These are phyloP conservation scores for Drosophila punjabiensis DNA, from an alignment of 1,140 invertebrate species.

Conservation along the genomic window DNA sequence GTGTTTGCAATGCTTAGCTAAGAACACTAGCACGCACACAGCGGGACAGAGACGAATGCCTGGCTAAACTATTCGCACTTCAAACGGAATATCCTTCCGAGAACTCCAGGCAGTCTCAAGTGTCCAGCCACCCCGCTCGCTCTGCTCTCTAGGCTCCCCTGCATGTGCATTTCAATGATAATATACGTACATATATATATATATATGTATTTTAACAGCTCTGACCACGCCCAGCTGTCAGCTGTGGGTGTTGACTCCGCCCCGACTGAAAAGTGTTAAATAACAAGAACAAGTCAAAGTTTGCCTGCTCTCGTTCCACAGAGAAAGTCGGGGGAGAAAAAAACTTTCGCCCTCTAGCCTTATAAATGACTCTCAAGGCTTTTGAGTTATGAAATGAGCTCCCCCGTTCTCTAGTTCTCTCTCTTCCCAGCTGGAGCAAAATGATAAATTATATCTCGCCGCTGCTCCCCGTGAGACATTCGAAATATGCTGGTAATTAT, in stretches of 20 bases:
- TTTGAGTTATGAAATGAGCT: conserved; percentile 71
- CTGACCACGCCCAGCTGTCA: conserved; percentile 45
- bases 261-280: conserved; percentile 54
- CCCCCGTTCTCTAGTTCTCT: conserved; percentile 7
- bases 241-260: conserved; percentile 25
- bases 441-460: conserved; percentile 61
- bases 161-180: conserved; percentile 35
- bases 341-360: conserved; percentile 44
- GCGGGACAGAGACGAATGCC: conserved; percentile 21
- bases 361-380: conserved; percentile 61
- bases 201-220: conserved; percentile 18
- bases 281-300: conserved; percentile 62
- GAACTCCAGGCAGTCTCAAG: conserved; percentile 54
- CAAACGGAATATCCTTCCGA: conserved; percentile 50
- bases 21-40: conserved; percentile 17
- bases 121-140: conserved; percentile 5
- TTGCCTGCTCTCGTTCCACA: background rate
- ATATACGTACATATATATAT: conserved; percentile 15
- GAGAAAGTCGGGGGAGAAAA: background rate
- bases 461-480: conserved; percentile 58
- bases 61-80: conserved; percentile 74
- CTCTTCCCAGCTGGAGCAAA: conserved; percentile 7
- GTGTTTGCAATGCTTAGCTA: conserved; percentile 66
- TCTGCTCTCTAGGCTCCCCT: background rate
- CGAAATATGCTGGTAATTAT: conserved; percentile 82